phyloP scores from a whole-genome alignment of 2,113 vertebrate species.

The Phylloscopus whistleri region DNA sequence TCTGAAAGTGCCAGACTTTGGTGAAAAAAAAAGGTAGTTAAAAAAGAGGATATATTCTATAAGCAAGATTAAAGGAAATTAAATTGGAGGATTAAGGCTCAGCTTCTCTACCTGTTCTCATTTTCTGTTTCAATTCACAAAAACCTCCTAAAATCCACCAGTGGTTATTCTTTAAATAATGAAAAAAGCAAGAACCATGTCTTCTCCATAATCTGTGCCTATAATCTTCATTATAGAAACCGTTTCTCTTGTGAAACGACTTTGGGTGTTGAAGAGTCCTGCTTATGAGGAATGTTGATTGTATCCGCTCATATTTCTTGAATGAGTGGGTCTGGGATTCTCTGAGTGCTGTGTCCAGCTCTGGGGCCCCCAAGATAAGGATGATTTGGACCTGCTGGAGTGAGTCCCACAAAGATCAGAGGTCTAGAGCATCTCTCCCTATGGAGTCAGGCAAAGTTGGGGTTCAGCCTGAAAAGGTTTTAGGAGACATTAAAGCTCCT shows the following conservation, averaged over 20 bases:
- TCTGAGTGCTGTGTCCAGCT: not conserved
- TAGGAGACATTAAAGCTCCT: not conserved
- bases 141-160: not conserved
- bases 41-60: not conserved
- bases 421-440: not conserved
- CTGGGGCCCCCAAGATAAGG: not conserved
- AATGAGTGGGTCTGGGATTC: not conserved
- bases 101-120: not conserved
- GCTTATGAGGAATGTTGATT: not conserved
- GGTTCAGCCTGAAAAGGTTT: not conserved
- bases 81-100: constrained; percentile 39
- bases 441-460: not conserved
- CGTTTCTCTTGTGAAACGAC: not conserved
- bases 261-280: not conserved
- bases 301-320: not conserved
- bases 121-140: constrained; percentile 52
- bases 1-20: not conserved
- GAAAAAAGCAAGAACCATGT: not conserved
- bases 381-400: not conserved
- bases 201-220: not conserved
- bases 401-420: not conserved
- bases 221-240: not conserved
- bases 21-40: not conserved
- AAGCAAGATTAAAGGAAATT: constrained; percentile 52
- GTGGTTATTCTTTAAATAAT: constrained; percentile 2